phyloP scores from a whole-genome alignment of 2,888 invertebrate species.

The Incurvaria masculella region DNA sequence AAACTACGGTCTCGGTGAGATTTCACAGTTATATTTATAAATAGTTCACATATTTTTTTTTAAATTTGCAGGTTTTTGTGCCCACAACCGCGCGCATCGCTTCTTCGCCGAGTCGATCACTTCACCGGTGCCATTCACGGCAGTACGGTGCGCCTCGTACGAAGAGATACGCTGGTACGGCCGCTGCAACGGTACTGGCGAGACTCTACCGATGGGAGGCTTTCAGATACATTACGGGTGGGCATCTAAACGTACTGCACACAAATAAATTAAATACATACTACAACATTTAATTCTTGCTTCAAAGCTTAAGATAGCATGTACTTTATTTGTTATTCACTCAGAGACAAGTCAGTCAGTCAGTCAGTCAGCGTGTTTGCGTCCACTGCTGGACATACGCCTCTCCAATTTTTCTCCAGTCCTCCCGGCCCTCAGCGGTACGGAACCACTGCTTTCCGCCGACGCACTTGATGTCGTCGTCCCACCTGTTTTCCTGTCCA shows the following conservation, averaged over 20 bases:
- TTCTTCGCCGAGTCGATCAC: conserved; percentile 53
- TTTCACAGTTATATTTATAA: not conserved
- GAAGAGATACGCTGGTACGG: conserved; percentile 43
- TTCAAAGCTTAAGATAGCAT: too few species aligned
- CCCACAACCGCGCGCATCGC: conserved; percentile 53
- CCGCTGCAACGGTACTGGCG: conserved; percentile 44
- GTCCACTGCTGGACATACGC: too few species aligned
- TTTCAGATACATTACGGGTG: conserved; percentile 51
- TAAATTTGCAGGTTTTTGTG: conserved; percentile 40
- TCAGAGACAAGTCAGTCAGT: too few species aligned
- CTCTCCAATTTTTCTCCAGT: too few species aligned
- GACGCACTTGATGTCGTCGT: too few species aligned
- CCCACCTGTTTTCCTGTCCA: too few species aligned
- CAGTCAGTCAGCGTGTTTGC: too few species aligned
- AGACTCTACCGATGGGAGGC: conserved; percentile 49
- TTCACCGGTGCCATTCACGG: conserved; percentile 42
- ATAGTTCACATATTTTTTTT: not conserved
- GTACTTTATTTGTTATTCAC: too few species aligned
- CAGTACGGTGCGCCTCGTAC: conserved; percentile 42
- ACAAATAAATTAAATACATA: not conserved
- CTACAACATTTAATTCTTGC: too few species aligned
- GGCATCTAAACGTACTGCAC: not conserved
- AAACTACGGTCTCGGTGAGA: too few species aligned
- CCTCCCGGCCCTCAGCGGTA: too few species aligned
- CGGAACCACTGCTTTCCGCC: too few species aligned